Evolutionary conservation across 2,113 vertebrate species (phyloP).

Genomic region (Engystomops pustulosus): DNA sequence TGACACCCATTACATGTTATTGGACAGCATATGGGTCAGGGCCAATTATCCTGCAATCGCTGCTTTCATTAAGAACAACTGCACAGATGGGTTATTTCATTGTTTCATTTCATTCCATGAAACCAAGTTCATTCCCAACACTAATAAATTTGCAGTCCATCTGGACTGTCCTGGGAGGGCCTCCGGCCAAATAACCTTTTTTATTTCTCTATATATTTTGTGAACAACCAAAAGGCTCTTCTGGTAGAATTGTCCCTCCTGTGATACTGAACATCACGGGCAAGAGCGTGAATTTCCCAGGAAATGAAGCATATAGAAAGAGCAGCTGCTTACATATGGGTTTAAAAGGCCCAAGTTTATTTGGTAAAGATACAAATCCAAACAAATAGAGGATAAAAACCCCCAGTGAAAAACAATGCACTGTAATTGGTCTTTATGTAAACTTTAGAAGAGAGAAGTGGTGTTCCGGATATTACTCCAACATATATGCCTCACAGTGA

Average conservation of each 20-base stretch:
- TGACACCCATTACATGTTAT: conserved; percentile 50
- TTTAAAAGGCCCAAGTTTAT: not conserved
- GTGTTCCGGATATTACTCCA: too few species aligned
- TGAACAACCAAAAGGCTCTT: conserved; percentile 20
- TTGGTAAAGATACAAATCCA: too few species aligned
- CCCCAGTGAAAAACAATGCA: too few species aligned
- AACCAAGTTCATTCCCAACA: conserved; percentile 45
- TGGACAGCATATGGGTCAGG: conserved; percentile 50
- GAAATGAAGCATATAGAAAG: not conserved
- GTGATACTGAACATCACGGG: conserved; percentile 8
- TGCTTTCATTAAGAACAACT: conserved; percentile 40
- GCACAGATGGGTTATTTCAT: conserved; percentile 58
- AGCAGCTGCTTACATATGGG: not conserved
- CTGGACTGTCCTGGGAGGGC: conserved; percentile 50
- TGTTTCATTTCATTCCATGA: conserved; percentile 55
- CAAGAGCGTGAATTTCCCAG: not conserved
- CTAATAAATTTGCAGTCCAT: conserved; percentile 50
- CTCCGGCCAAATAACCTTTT: conserved; percentile 47
- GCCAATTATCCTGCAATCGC: conserved; percentile 45
- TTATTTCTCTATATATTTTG: conserved; percentile 1
- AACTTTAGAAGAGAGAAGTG: too few species aligned
- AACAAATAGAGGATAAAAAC: not conserved
- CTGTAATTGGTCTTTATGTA: too few species aligned
- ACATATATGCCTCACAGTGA: too few species aligned
- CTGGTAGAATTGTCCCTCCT: conserved; percentile 46